Evolutionary conservation across 1,140 invertebrate species (phyloP).

Genomic region (Aphaenogaster floridana): DNA sequence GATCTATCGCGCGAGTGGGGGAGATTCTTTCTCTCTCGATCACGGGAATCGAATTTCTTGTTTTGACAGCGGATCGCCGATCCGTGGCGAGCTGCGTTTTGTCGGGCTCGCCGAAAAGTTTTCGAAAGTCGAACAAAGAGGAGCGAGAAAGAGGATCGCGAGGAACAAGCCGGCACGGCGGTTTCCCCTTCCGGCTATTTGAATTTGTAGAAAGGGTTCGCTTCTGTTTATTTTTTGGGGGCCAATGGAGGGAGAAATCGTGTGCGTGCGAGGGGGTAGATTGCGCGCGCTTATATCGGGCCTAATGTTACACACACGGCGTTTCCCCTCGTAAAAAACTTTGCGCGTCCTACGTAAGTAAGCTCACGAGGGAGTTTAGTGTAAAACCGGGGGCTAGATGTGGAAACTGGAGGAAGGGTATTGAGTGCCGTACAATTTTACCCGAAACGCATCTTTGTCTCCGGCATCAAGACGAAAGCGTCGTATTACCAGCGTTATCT

Average conservation of each 20-base stretch:
- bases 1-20: slow-evolving; percentile 56
- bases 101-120: slow-evolving; percentile 69
- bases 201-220: slow-evolving; percentile 83
- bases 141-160: slow-evolving; percentile 48
- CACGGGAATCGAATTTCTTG: slow-evolving; percentile 82
- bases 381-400: slow-evolving; percentile 47
- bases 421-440: slow-evolving; percentile 52
- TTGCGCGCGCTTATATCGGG: slow-evolving; percentile 62
- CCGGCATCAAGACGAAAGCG: not conserved
- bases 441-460: slow-evolving; percentile 23
- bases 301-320: slow-evolving; percentile 66
- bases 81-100: slow-evolving; percentile 75
- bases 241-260: slow-evolving; percentile 49
- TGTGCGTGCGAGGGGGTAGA: slow-evolving; percentile 50
- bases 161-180: slow-evolving; percentile 47
- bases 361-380: slow-evolving; percentile 44
- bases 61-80: slow-evolving; percentile 85
- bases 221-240: slow-evolving; percentile 83
- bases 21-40: slow-evolving; percentile 45
- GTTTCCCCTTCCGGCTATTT: slow-evolving; percentile 77
- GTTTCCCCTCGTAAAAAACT: slow-evolving; percentile 74
- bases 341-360: slow-evolving; percentile 71
- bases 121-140: slow-evolving; percentile 70
- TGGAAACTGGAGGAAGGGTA: slow-evolving; percentile 49
- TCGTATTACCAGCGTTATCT: not conserved